These are phyloP conservation scores for Chiloscyllium plagiosum DNA, from an alignment of 2,113 vertebrate genomes.

Conservation along the genomic window DNA sequence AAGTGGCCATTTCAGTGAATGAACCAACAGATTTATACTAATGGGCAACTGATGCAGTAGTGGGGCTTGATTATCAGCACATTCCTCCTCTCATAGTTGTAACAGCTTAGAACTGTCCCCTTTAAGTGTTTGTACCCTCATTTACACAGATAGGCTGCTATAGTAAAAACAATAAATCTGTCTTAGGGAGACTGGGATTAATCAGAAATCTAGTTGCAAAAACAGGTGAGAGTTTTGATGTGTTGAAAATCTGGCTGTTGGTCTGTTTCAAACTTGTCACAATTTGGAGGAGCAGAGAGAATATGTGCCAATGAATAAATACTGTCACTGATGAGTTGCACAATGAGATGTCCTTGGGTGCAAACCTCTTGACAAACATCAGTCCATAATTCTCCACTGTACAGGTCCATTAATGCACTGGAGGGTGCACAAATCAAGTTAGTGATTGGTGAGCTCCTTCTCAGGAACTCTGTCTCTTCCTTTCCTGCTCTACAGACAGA, in stretches of 20 bases:
- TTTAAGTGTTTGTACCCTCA: background rate
- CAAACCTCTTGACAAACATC: background rate
- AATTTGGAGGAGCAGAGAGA: background rate
- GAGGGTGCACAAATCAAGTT: background rate
- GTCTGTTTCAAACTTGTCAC: background rate
- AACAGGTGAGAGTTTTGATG: background rate
- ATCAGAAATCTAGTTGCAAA: background rate
- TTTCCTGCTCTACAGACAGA: background rate
- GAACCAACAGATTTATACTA: too few species aligned
- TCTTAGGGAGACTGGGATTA: too few species aligned
- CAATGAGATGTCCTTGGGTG: background rate
- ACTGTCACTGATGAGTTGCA: background rate
- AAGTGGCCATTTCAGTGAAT: too few species aligned
- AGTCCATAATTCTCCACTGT: background rate
- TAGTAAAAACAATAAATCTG: background rate
- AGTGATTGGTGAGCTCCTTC: background rate
- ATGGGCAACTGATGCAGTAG: too few species aligned
- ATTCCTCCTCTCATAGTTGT: too few species aligned
- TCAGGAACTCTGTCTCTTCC: background rate
- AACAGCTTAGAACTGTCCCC: background rate
- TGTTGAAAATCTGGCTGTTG: background rate
- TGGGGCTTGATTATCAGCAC: too few species aligned
- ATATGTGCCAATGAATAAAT: background rate
- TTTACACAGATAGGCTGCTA: background rate
- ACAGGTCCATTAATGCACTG: background rate